Conservation (phyloP, 2,113 vertebrate genomes). For the Spea bombifrons region DNA sequence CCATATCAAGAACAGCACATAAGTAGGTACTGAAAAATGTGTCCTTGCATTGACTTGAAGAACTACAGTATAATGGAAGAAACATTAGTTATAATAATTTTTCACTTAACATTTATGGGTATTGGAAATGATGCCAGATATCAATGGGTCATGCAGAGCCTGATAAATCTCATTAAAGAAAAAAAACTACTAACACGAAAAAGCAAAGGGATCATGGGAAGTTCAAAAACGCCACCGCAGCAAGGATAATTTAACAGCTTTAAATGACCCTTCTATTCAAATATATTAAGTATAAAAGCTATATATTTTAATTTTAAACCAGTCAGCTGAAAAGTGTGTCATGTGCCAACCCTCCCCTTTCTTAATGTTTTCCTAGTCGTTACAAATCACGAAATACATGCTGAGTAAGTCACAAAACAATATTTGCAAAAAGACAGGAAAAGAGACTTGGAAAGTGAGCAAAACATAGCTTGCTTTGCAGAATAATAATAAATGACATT, state of each 20-base stretch:
- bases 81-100: conserved; percentile 39
- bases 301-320: too few relatives aligned
- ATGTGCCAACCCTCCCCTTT: too few relatives aligned
- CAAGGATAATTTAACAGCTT: not conserved
- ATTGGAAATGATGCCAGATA: conserved; percentile 33
- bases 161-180: conserved; percentile 36
- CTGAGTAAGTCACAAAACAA: too few relatives aligned
- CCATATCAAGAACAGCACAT: conserved; percentile 21
- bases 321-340: too few relatives aligned
- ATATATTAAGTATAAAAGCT: not conserved
- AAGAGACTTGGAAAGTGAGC: too few relatives aligned
- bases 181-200: conserved; percentile 15
- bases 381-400: too few relatives aligned
- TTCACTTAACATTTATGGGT: conserved; percentile 37
- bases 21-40: conserved; percentile 17
- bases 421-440: too few relatives aligned
- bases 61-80: conserved; percentile 32
- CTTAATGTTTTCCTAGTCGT: too few relatives aligned
- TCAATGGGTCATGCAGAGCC: conserved; percentile 37
- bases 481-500: too few relatives aligned
- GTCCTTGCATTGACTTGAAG: conserved; percentile 21
- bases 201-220: conserved; percentile 21
- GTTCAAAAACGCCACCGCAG: conserved; percentile 7
- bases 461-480: too few relatives aligned
- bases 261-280: not conserved